Percentiles rank a stretch among this genome's conserved stretches.
These are phyloP conservation scores for Lagenorhynchus albirostris DNA, from an alignment of 2,113 vertebrate genomes.

Conservation along the genomic window DNA sequence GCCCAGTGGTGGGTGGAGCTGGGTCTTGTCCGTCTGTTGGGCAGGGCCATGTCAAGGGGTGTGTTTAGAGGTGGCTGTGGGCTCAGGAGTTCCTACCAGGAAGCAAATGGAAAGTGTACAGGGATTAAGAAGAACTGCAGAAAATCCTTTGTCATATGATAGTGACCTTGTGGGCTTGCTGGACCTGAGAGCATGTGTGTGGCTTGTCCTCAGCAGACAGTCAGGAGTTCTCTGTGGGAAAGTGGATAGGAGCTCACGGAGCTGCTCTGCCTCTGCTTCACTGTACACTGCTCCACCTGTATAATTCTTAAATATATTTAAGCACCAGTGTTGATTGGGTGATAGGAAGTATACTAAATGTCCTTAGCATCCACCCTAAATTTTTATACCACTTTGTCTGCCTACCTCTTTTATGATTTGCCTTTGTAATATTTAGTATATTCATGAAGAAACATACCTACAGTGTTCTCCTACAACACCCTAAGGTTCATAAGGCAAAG, in stretches of 20 bases:
- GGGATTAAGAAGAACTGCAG: background rate
- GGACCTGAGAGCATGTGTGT: constrained; percentile 55
- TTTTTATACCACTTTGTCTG: background rate
- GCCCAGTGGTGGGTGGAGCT: background rate
- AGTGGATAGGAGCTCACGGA: constrained; percentile 71
- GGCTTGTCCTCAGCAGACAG: constrained; percentile 68
- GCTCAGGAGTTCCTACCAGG: background rate
- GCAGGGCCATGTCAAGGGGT: background rate
- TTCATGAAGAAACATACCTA: background rate
- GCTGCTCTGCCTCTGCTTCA: constrained; percentile 73
- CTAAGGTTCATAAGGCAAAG: background rate
- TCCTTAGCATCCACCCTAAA: background rate
- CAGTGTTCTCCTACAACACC: background rate
- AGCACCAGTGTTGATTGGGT: background rate
- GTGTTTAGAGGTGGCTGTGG: background rate
- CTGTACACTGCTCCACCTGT: constrained; percentile 81
- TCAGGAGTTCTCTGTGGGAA: constrained; percentile 77
- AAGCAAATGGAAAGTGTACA: background rate
- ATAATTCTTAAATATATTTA: background rate
- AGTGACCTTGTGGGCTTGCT: constrained; percentile 77
- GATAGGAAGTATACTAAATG: background rate
- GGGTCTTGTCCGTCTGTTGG: rapidly evolving
- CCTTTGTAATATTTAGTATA: background rate
- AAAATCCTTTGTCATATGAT: background rate
- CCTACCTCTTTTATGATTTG: background rate